A percentile compares a stretch with the other conserved stretches of the same genome.
Conservation (phyloP, 2,797 vertebrate genomes). For the Poecilia picta region DNA sequence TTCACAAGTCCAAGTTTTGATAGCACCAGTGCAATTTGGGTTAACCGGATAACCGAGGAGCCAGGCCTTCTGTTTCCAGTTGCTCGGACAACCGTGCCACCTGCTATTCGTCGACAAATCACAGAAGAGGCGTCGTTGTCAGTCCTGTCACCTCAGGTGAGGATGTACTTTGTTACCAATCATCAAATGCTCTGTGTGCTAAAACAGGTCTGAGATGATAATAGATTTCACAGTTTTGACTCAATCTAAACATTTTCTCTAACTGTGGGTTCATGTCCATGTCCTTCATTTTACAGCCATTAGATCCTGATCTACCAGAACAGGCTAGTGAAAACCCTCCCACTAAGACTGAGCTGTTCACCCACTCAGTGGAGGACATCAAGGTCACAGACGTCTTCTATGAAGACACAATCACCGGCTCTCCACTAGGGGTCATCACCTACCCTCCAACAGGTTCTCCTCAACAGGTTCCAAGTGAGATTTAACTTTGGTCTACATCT, state of each 20-base stretch:
- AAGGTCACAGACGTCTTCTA: constrained; percentile 77
- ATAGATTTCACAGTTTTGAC: neutral
- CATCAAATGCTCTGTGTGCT: neutral
- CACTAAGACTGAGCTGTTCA: constrained; percentile 39
- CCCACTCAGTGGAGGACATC: constrained; percentile 53
- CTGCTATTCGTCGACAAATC: constrained; percentile 56
- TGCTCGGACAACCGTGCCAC: constrained; percentile 42
- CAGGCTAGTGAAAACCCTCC: constrained; percentile 29
- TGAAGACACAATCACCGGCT: constrained; percentile 66
- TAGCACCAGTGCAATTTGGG: constrained; percentile 71
- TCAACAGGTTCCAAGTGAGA: constrained; percentile 58
- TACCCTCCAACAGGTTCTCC: constrained; percentile 39
- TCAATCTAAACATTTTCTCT: neutral
- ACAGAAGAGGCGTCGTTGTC: constrained; percentile 78
- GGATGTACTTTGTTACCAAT: neutral
- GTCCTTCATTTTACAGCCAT: constrained; percentile 27
- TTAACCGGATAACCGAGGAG: constrained; percentile 66
- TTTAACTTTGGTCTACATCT: neutral
- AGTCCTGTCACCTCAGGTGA: constrained; percentile 59
- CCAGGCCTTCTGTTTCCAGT: constrained; percentile 78
- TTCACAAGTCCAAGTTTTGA: constrained; percentile 47
- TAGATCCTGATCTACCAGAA: constrained; percentile 33
- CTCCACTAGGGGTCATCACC: constrained; percentile 32
- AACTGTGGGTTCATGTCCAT: neutral
- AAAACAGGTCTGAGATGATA: neutral